Conservation (phyloP, 1,140 invertebrate species). For the Drosophila kepulauana region DNA sequence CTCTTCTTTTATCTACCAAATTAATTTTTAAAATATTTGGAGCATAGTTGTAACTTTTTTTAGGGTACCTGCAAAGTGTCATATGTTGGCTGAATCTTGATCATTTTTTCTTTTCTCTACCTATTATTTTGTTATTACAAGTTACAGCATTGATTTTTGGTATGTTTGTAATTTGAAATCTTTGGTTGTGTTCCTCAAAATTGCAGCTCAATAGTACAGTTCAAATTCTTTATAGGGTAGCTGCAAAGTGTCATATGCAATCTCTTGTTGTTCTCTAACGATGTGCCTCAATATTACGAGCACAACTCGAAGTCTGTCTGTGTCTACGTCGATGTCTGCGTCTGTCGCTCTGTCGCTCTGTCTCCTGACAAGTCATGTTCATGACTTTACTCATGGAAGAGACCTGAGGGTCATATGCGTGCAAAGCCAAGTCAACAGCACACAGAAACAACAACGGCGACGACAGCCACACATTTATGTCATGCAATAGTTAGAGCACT, state of each 20-base stretch:
- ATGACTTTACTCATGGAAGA: constrained; percentile 56
- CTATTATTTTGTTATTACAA: no score
- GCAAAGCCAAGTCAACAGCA: constrained; percentile 25
- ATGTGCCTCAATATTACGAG: constrained; percentile 27
- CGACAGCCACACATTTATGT: constrained; percentile 57
- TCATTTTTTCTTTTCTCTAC: no score
- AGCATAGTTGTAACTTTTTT: no score
- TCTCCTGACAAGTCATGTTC: constrained; percentile 43
- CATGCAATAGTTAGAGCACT: constrained; percentile 62
- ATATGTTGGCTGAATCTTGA: no score
- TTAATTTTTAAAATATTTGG: no score
- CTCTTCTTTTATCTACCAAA: no score
- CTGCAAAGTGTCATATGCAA: background rate
- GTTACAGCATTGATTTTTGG: no score
- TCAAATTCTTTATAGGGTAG: background rate
- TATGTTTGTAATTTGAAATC: no score
- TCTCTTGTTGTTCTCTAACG: constrained; percentile 14
- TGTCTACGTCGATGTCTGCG: constrained; percentile 17
- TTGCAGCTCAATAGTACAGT: no score
- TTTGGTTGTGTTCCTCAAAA: no score
- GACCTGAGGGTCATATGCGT: constrained; percentile 61
- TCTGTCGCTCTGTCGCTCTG: constrained; percentile 5
- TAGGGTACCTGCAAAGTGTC: no score
- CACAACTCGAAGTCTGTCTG: constrained; percentile 3
- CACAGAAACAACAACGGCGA: constrained; percentile 11